Base-by-base conservation (phyloP, 2,888 invertebrate genomes). In the Heteromyza rotundicornis region DNA sequence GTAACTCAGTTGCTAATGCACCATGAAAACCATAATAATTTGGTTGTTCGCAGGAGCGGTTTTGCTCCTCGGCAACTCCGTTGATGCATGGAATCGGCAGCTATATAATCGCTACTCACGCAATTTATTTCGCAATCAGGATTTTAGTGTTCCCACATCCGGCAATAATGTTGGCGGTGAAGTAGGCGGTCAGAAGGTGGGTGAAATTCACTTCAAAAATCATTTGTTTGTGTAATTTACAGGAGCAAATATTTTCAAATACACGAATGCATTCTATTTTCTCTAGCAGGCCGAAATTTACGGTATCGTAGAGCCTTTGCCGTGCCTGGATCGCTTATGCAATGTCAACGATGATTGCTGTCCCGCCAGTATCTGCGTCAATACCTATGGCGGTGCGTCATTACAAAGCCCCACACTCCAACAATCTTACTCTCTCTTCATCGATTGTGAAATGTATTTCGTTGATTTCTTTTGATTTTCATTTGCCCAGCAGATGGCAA, bases 71-170 rank as follows among this genome's bases (percentile, higher is more conserved):
- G 72, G 76, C 58, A 64, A 64, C 79, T 81, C 73, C 79, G 81
- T 84, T 22, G 85, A 88, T 68, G 91, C 89, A 40, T 92, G 92
- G 92, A 92, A 92, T 19, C 92, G 92, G 0, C 86, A 68, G 2
- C 57, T 92, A 23, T 94, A 93, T 85, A 94, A 93, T 83, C 87
- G 94, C 68, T 93, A 93, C 84, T 92, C 91, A 75, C 92, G 92
- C 20, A 76, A 75, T 62, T 66, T 75, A 57, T 63, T 70, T 19
- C 77, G 65, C 22, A n/a, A n/a, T n/a, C n/a, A 65, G 12, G 57
- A 63, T 23, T 65, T 65, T 16, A 63, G 57, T 44, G 35, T 57
- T n/a, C n/a, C n/a, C n/a, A n/a, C n/a, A n/a, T n/a, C n/a, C 2
- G 44, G 22, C n/a, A 44, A 16, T 32, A 20, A 47, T 16, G 16